Conservation (phyloP, 2,888 invertebrate genomes). For the Apotomis capreana region DNA sequence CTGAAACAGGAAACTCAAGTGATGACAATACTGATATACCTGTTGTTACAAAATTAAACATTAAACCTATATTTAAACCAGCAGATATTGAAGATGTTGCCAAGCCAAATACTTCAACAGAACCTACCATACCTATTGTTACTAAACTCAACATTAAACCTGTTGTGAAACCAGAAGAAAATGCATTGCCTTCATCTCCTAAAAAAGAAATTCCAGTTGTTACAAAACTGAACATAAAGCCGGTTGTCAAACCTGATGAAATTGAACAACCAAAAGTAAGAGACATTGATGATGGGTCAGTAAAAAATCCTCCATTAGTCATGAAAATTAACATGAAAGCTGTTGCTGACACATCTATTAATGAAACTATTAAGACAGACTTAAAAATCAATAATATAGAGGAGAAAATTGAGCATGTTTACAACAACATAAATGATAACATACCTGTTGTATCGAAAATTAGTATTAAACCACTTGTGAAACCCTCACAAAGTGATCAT, state of each 20-base stretch:
- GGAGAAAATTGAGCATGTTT: constrained; percentile 54
- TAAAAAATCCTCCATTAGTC: constrained; percentile 72
- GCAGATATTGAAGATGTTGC: constrained; percentile 57
- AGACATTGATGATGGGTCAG: constrained; percentile 57
- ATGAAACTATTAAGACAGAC: constrained; percentile 53
- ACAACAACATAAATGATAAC: constrained; percentile 61
- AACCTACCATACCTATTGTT: constrained; percentile 68
- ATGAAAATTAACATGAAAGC: constrained; percentile 79
- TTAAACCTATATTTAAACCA: constrained; percentile 81
- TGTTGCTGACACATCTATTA: constrained; percentile 60
- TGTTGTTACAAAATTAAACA: constrained; percentile 81
- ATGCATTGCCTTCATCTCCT: constrained; percentile 64
- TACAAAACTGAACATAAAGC: constrained; percentile 79
- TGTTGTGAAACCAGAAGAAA: constrained; percentile 70
- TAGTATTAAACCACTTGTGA: constrained; percentile 67
- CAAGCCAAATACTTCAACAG: constrained; percentile 56
- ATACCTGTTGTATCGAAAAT: constrained; percentile 60
- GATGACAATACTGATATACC: constrained; percentile 79
- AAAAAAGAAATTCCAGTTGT: constrained; percentile 72
- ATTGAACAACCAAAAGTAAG: constrained; percentile 52
- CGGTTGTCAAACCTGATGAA: constrained; percentile 75
- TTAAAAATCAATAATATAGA: constrained; percentile 52
- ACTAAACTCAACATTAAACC: constrained; percentile 77
- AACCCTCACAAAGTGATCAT: constrained; percentile 45
- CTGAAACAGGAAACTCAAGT: constrained; percentile 77